These are phyloP conservation scores for Cynaeus angustus DNA, from an alignment of 2,888 invertebrate genomes.

Conservation along the genomic window DNA sequence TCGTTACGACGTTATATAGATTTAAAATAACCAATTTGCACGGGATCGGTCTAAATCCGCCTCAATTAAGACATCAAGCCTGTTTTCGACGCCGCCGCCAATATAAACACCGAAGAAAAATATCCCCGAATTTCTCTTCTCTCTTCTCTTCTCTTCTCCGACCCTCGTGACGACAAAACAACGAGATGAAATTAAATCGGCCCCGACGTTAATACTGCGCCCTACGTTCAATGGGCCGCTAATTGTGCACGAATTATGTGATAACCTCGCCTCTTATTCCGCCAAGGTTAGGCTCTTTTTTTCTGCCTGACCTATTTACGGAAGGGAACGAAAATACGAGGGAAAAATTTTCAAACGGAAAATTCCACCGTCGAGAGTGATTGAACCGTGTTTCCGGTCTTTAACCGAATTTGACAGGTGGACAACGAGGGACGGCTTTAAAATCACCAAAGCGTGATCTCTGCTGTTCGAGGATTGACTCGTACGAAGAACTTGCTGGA, in stretches of 20 bases:
- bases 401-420: conserved; percentile 34
- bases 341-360: conserved; percentile 13
- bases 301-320: conserved; percentile 41
- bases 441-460: conserved; percentile 11
- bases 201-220: conserved; percentile 35
- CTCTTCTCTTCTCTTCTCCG: no score
- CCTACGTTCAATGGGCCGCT: conserved; percentile 31
- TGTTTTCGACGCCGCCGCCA: conserved; percentile 27
- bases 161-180: conserved; percentile 12
- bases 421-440: conserved; percentile 8
- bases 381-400: conserved; percentile 21
- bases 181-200: conserved; percentile 30
- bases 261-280: conserved; percentile 49
- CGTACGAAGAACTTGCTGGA: background rate
- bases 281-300: conserved; percentile 44
- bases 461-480: background rate
- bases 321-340: conserved; percentile 11
- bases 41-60: conserved; percentile 25
- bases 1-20: conserved; percentile 19
- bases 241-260: conserved; percentile 47
- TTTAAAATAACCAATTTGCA: conserved; percentile 29
- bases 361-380: conserved; percentile 10
- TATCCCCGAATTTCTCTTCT: background rate
- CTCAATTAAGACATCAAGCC: conserved; percentile 35
- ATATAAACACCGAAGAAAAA: conserved; percentile 28